A percentile compares a stretch with the other conserved stretches of the same genome.
Evolutionary conservation across 2,888 invertebrate species (phyloP).

Genomic region (Platycnemis pennipes): DNA sequence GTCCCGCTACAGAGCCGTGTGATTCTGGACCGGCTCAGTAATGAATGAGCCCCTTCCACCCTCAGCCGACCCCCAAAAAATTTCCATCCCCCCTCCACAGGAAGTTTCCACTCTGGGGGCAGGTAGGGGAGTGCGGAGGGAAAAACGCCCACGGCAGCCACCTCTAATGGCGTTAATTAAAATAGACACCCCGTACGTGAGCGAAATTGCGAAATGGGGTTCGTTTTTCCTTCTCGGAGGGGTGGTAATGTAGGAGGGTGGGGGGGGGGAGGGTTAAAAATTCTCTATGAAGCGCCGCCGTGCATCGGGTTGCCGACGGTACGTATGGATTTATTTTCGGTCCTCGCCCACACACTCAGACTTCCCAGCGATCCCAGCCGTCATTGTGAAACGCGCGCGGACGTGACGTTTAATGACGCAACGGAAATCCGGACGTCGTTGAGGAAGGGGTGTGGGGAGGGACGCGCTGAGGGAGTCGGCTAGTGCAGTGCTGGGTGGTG

Average conservation of each 20-base stretch:
- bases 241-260: no score
- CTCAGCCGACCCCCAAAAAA: background rate
- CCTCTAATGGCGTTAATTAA: slow-evolving; percentile 22
- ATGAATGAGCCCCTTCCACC: background rate
- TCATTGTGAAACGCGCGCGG: background rate
- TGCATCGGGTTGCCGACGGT: background rate
- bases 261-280: no score
- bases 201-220: background rate
- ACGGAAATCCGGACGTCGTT: background rate
- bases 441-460: no score
- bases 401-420: background rate
- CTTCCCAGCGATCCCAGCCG: background rate
- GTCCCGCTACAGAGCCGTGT: background rate
- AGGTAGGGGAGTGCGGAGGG: background rate
- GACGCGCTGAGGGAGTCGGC: no score
- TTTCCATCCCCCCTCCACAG: background rate
- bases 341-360: no score
- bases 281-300: background rate
- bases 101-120: background rate
- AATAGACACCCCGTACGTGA: background rate
- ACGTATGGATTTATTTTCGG: slow-evolving; percentile 20
- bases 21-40: background rate
- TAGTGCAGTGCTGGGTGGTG: background rate
- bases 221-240: no score
- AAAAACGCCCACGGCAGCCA: background rate